Evolutionary conservation across 2,888 invertebrate genomes (phyloP).

Genomic region (Stenichneumon culpator): DNA sequence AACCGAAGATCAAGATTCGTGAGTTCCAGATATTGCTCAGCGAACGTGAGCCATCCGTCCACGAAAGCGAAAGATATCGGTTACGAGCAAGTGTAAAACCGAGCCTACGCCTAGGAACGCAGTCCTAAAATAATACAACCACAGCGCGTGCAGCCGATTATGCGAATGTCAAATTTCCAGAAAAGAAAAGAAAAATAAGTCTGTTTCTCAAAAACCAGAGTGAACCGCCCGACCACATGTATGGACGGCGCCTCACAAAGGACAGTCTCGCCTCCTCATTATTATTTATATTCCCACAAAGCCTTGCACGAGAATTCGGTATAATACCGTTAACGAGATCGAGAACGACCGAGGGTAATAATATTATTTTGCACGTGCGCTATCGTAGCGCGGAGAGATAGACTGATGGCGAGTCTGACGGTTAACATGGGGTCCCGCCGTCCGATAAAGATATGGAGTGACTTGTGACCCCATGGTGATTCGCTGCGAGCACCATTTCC

Average conservation of each 20-base stretch:
- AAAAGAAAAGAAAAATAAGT: background rate
- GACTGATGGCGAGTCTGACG: conserved; percentile 73
- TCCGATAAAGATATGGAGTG: conserved; percentile 79
- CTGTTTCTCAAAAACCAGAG: conserved; percentile 23
- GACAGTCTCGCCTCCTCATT: conserved; percentile 11
- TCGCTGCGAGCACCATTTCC: conserved; percentile 75
- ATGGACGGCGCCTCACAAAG: background rate
- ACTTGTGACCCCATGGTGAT: conserved; percentile 81
- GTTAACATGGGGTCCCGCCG: conserved; percentile 75
- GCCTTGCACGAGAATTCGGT: conserved; percentile 44
- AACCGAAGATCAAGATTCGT: background rate
- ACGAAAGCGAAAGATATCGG: background rate
- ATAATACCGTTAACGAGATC: conserved; percentile 69
- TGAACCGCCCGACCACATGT: conserved; percentile 13
- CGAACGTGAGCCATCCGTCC: background rate
- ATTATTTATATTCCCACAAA: conserved; percentile 41
- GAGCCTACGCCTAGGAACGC: background rate
- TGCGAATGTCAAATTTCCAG: conserved; percentile 37
- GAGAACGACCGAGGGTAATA: conserved; percentile 67
- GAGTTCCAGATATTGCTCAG: background rate
- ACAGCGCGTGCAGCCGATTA: conserved; percentile 31
- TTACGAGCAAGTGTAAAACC: background rate
- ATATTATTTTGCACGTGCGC: conserved; percentile 82
- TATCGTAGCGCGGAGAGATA: conserved; percentile 71
- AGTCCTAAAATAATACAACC: conserved; percentile 52